phyloP scores from a whole-genome alignment of 2,113 vertebrate genomes.

The Colaptes auratus region DNA sequence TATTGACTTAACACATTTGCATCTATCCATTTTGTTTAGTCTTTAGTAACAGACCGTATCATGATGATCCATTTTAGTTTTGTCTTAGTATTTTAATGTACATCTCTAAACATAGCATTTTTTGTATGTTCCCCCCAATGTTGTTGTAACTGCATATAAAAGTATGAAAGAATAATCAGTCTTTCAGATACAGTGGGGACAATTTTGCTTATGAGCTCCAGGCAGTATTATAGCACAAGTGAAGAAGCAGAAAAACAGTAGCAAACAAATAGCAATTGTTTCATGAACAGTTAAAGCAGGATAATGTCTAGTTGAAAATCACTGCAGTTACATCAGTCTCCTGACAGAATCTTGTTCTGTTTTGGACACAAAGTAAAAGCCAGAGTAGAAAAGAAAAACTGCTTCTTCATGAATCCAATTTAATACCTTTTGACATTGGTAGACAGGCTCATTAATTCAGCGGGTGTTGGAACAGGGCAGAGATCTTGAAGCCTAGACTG shows the following conservation, averaged over 20 bases:
- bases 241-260: not conserved
- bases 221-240: not conserved
- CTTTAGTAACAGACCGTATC: conserved; percentile 33
- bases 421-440: not conserved
- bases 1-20: conserved; percentile 4
- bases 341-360: not conserved
- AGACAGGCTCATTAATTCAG: not conserved
- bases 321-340: not conserved
- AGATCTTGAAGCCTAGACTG: conserved; percentile 22
- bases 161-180: not conserved
- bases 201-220: not conserved
- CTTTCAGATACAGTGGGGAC: not conserved
- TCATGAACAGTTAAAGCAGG: not conserved
- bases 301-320: not conserved
- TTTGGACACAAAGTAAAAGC: not conserved
- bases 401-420: not conserved
- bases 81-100: not conserved
- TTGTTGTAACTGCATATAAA: not conserved
- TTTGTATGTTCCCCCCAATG: not conserved
- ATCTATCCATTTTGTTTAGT: not conserved
- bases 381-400: not conserved
- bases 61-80: not conserved
- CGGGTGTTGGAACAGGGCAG: not conserved
- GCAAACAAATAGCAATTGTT: not conserved
- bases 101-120: not conserved